A percentile compares a stretch with the other conserved stretches of the same genome.
Evolutionary conservation across 2,888 invertebrate species (phyloP).

Genomic region (Dryococelus australis): DNA sequence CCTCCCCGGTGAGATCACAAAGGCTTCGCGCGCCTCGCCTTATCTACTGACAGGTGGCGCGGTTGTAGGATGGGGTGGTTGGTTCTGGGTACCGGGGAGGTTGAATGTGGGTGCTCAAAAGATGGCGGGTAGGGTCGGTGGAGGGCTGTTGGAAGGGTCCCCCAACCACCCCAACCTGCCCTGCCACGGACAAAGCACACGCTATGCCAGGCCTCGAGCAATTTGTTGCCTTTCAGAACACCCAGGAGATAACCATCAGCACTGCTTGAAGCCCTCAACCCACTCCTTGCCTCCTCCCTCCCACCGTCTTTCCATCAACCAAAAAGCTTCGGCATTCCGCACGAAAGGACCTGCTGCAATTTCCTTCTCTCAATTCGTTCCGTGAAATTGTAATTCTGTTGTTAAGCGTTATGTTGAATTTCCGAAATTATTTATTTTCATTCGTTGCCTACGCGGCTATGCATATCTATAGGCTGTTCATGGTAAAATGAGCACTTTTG

Average conservation of each 20-base stretch:
- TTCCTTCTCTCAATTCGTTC: neutral
- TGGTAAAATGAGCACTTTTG: too few species aligned
- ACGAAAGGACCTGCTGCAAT: neutral
- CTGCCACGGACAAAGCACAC: neutral
- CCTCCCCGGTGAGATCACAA: neutral
- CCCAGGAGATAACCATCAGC: neutral
- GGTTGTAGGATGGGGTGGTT: neutral
- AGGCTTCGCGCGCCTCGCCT: neutral
- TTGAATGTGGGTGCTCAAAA: neutral
- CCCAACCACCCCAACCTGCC: too few species aligned
- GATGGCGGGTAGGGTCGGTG: neutral
- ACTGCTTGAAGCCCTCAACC: neutral
- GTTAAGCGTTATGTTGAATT: too few species aligned
- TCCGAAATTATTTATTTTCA: too few species aligned
- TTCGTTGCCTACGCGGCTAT: too few species aligned
- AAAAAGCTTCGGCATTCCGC: neutral
- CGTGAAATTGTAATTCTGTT: too few species aligned
- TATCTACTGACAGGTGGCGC: neutral
- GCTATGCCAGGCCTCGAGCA: neutral
- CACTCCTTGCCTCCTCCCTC: neutral
- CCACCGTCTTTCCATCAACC: neutral
- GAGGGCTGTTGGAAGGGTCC: too few species aligned
- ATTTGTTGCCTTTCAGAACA: conserved; percentile 19
- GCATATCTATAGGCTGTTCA: too few species aligned
- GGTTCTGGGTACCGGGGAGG: neutral